Evolutionary conservation across 2,113 vertebrate genomes (phyloP).

Genomic region (Dolichotis patagonum): DNA sequence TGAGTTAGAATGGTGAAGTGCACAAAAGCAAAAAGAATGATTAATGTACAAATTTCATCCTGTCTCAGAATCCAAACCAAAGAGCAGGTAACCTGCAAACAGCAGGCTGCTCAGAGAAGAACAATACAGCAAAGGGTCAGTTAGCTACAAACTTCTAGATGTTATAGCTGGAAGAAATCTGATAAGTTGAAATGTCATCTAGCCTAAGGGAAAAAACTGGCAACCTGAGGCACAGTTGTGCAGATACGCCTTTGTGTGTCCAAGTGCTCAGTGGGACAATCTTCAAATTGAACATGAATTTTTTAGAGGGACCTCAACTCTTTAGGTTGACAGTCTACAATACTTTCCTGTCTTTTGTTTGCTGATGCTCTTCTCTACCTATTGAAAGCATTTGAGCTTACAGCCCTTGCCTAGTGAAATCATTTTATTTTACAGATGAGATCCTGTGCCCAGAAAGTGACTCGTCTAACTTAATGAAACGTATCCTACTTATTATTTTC

Average conservation of each 20-base stretch:
- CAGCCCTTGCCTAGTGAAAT: constrained; percentile 14
- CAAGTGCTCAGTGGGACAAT: neutral
- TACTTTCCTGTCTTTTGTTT: neutral
- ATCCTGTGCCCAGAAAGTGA: neutral
- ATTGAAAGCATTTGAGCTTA: neutral
- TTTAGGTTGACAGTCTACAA: neutral
- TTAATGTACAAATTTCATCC: neutral
- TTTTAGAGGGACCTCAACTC: neutral
- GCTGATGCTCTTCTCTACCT: constrained; percentile 7
- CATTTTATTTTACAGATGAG: constrained; percentile 21
- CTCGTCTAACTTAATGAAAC: constrained; percentile 19
- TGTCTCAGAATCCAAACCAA: neutral
- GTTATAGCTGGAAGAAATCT: neutral
- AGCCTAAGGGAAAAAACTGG: neutral
- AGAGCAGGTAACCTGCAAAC: neutral
- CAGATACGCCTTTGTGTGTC: neutral
- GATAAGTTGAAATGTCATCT: neutral
- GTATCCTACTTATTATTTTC: constrained; percentile 45
- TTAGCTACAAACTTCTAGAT: neutral
- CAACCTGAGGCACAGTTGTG: too few relatives aligned
- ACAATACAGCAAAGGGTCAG: neutral
- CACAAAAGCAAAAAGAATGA: neutral
- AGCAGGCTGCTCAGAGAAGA: neutral
- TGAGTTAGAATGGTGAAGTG: neutral
- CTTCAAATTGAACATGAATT: neutral